phyloP scores from a whole-genome alignment of 2,113 vertebrate genomes.

The Pholis gunnellus region DNA sequence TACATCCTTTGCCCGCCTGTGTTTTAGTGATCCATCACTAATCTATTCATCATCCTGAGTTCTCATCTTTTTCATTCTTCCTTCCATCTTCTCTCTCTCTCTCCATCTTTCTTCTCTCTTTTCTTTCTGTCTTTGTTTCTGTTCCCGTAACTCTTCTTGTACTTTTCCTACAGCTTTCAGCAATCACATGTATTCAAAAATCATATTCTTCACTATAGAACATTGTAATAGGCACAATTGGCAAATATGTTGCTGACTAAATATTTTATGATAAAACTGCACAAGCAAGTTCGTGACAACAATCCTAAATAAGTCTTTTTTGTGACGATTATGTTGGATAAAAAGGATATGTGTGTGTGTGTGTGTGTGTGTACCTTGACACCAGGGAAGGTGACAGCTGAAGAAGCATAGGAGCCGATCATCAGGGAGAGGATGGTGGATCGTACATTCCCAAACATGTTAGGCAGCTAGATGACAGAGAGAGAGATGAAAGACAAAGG shows the following conservation, averaged over 20 bases:
- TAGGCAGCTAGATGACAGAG: slow-evolving; percentile 68
- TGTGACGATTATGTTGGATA: background rate
- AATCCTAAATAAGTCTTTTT: background rate
- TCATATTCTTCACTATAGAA: background rate
- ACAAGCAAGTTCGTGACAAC: background rate
- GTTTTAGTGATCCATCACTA: background rate
- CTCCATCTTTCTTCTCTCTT: background rate
- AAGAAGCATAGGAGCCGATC: slow-evolving; percentile 83
- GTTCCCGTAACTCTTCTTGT: background rate
- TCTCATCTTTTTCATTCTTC: background rate
- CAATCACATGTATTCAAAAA: background rate
- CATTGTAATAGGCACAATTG: background rate
- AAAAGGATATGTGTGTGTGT: background rate
- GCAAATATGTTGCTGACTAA: background rate
- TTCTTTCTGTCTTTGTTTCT: background rate
- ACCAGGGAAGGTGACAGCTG: slow-evolving; percentile 81
- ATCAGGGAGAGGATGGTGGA: slow-evolving; percentile 80
- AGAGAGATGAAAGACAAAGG: background rate
- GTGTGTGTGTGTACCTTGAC: slow-evolving; percentile 69
- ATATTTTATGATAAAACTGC: background rate
- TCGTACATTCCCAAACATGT: slow-evolving; percentile 82
- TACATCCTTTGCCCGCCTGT: too few species aligned
- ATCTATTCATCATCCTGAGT: background rate
- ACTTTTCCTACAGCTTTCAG: background rate
- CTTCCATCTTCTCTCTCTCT: background rate